Evolutionary conservation across 1,140 invertebrate species (phyloP).

Genomic region (Brachionus plicatilis): DNA sequence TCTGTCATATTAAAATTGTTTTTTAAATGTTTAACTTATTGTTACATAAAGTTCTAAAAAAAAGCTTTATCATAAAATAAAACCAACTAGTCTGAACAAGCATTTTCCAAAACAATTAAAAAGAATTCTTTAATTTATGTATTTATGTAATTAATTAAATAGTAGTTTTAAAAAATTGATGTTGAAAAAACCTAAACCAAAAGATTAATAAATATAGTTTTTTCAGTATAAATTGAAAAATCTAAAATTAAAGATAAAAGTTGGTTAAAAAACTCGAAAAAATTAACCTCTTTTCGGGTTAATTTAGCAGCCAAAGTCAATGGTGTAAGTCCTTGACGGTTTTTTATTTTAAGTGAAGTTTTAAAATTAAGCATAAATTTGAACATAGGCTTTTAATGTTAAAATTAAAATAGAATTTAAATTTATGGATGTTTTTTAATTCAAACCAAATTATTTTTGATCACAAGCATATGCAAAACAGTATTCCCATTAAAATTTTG

Average conservation of each 20-base stretch:
- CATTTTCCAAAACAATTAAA: background rate
- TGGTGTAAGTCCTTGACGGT: constrained; percentile 81
- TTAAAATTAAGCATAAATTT: constrained; percentile 89
- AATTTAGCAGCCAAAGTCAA: constrained; percentile 86
- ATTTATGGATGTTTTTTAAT: background rate
- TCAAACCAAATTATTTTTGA: constrained; percentile 75
- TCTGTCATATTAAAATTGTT: background rate
- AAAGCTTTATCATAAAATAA: background rate
- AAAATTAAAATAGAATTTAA: background rate
- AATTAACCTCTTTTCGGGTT: constrained; percentile 69
- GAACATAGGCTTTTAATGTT: constrained; percentile 69
- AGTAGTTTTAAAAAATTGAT: no score
- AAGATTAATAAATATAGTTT: no score
- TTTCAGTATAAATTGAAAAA: constrained; percentile 92
- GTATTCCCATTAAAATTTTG: constrained; percentile 97
- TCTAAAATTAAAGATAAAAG: constrained; percentile 50
- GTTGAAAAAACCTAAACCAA: no score
- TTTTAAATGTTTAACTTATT: background rate
- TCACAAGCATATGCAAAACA: constrained; percentile 89
- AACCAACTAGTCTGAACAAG: background rate
- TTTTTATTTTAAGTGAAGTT: constrained; percentile 74
- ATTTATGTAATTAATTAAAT: no score
- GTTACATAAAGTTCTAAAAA: background rate
- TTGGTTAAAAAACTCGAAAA: no score
- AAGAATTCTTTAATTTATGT: background rate